A percentile compares a stretch with the other conserved stretches of the same genome.
Evolutionary conservation across 2,797 vertebrate genomes (phyloP).

Genomic region (Sternotherus odoratus): DNA sequence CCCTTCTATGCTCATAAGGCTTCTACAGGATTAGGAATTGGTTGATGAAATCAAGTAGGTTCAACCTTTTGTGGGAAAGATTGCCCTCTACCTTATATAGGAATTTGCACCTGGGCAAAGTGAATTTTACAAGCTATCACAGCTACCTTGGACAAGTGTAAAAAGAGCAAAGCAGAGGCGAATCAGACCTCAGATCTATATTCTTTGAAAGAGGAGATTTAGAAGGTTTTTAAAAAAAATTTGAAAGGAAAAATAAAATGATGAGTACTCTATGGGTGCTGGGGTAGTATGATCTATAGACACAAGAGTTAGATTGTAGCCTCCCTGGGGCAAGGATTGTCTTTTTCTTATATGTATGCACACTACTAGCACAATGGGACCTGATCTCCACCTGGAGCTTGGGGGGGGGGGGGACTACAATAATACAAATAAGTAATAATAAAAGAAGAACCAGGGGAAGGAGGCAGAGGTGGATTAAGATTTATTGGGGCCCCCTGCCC

Average conservation of each 20-base stretch:
- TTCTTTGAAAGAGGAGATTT: neutral
- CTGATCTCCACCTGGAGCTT: neutral
- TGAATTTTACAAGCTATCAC: too few relatives aligned
- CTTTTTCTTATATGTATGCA: neutral
- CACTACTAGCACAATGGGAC: neutral
- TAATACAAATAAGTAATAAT: neutral
- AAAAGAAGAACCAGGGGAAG: too few relatives aligned
- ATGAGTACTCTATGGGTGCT: neutral
- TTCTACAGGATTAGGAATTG: neutral
- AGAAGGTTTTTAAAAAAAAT: neutral
- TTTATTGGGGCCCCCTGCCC: too few relatives aligned
- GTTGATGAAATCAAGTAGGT: neutral
- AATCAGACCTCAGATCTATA: neutral
- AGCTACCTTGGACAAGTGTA: neutral
- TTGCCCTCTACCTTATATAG: too few relatives aligned
- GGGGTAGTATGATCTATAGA: neutral
- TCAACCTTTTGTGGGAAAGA: neutral
- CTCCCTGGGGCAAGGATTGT: neutral
- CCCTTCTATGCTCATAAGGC: neutral
- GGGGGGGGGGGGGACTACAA: neutral
- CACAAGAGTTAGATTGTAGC: neutral
- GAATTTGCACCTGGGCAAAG: too few relatives aligned
- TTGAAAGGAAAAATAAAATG: constrained; percentile 2
- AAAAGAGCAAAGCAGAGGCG: neutral
- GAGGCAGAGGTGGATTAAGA: too few relatives aligned